Conservation (phyloP, 2,797 vertebrate genomes). For the Luscinia luscinia region DNA sequence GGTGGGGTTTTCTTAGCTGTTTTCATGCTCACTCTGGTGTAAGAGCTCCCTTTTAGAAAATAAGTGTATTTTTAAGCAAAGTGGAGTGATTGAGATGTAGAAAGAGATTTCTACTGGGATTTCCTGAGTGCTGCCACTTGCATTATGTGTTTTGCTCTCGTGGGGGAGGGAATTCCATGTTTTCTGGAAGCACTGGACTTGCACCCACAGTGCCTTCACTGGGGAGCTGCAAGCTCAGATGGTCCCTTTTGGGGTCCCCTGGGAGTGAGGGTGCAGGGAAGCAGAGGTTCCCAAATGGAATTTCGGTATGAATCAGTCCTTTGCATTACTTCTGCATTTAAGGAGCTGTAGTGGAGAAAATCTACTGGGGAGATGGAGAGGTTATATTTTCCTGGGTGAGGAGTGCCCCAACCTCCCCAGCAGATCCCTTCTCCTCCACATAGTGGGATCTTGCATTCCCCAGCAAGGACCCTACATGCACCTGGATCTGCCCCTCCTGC, state of each 20-base stretch:
- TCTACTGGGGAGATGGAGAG: neutral
- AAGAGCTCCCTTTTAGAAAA: neutral
- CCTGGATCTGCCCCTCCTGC: neutral
- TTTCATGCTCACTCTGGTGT: neutral
- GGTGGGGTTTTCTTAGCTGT: neutral
- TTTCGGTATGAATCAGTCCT: neutral
- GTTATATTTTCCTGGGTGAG: neutral
- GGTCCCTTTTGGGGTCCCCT: neutral
- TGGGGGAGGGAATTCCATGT: neutral
- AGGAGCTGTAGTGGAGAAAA: neutral
- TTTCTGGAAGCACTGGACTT: neutral
- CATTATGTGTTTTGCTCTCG: neutral
- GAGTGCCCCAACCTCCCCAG: neutral
- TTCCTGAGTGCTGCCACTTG: neutral
- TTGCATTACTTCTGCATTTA: neutral
- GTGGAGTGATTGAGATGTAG: neutral
- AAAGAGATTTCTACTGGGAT: neutral
- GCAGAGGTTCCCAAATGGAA: neutral
- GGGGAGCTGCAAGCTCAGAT: neutral
- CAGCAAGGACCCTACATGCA: fast-evolving
- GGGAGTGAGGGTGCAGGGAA: neutral
- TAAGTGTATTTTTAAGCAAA: neutral
- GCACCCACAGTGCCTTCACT: fast-evolving
- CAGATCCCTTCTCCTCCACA: neutral
- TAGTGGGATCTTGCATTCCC: neutral